These are phyloP conservation scores for Saccostrea glomerata DNA, from an alignment of 1,140 invertebrate genomes.

Conservation along the genomic window DNA sequence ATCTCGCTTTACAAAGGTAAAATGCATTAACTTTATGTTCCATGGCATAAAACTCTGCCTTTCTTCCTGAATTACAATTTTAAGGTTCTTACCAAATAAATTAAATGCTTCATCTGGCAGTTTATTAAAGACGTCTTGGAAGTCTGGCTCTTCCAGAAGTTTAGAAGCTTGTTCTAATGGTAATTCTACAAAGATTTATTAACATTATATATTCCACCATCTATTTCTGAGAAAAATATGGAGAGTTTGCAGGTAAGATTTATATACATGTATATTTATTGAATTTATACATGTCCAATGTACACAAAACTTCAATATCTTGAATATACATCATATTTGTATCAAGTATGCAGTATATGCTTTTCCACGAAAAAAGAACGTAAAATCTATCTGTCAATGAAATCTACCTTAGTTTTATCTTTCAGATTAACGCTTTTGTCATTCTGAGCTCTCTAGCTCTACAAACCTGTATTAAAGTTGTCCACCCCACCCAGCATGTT, in stretches of 20 bases:
- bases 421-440: not conserved
- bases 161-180: constrained; percentile 82
- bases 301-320: no score
- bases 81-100: constrained; percentile 83
- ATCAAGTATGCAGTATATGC: no score
- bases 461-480: constrained; percentile 16
- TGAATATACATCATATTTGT: no score
- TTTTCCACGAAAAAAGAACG: no score
- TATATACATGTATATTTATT: no score
- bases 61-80: not conserved
- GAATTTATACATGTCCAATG: no score
- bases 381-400: no score
- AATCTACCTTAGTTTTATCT: no score
- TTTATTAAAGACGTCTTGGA: constrained; percentile 92
- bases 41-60: no score
- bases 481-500: constrained; percentile 22
- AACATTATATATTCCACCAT: not conserved
- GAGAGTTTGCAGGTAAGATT: not conserved
- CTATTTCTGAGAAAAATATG: not conserved
- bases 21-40: no score
- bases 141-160: constrained; percentile 89
- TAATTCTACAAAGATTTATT: constrained; percentile 61
- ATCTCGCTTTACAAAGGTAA: no score
- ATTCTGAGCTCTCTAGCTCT: not conserved
- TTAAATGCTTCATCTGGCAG: constrained; percentile 95